Conservation (phyloP, 2,888 invertebrate species). For the Norana najaformis region DNA sequence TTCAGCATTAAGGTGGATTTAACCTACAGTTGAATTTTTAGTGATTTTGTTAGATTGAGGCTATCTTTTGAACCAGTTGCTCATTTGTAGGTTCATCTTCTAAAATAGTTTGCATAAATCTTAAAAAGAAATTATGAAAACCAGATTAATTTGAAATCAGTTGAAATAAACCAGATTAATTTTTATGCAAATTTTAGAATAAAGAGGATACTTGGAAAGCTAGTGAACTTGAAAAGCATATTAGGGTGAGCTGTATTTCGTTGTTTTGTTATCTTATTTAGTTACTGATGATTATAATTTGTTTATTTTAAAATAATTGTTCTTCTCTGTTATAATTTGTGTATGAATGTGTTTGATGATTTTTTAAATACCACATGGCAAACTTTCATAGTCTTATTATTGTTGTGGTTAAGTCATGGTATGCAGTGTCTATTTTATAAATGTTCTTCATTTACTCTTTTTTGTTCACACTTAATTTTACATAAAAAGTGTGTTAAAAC, state of each 20-base stretch:
- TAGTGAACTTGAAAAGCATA: constrained; percentile 29
- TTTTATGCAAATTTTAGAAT: constrained; percentile 23
- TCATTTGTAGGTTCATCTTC: background rate
- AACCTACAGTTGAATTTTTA: too few relatives aligned
- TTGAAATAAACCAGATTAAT: background rate
- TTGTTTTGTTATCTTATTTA: background rate
- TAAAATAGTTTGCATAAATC: background rate
- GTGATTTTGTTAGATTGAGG: background rate
- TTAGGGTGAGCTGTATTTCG: background rate
- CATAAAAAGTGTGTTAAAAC: background rate
- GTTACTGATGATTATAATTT: background rate
- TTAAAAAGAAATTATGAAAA: background rate
- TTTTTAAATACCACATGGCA: background rate
- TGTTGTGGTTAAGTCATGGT: background rate
- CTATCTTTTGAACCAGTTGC: background rate
- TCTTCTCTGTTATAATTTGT: background rate
- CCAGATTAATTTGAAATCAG: background rate
- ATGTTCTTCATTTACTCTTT: background rate
- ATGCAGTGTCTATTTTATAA: background rate
- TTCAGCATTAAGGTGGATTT: background rate
- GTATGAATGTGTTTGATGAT: background rate
- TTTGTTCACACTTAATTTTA: background rate
- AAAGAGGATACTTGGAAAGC: constrained; percentile 32
- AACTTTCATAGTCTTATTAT: background rate
- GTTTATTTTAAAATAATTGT: background rate